Evolutionary conservation across 1,140 invertebrate genomes (phyloP).

Genomic region (Scaptomyza montana): DNA sequence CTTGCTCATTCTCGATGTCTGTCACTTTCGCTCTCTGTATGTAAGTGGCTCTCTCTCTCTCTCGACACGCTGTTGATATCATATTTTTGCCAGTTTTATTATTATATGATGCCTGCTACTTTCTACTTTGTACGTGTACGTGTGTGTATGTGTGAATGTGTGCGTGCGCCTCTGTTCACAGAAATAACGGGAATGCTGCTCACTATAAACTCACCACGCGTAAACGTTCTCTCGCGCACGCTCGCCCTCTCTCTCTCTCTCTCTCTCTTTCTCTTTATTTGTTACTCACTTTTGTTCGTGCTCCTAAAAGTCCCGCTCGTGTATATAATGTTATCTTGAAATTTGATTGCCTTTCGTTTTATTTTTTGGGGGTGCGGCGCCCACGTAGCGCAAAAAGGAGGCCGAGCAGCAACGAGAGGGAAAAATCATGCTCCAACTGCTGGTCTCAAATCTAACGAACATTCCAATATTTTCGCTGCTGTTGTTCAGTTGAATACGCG

Average conservation of each 20-base stretch:
- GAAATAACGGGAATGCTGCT: constrained; percentile 66
- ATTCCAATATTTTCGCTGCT: constrained; percentile 67
- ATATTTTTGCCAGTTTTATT: constrained; percentile 80
- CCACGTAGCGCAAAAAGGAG: constrained; percentile 66
- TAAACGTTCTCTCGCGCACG: constrained; percentile 32
- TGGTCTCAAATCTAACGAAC: constrained; percentile 26
- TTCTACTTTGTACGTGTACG: constrained; percentile 33
- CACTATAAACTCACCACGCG: constrained; percentile 47
- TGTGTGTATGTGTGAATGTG: constrained; percentile 1
- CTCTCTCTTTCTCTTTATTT: constrained; percentile 12
- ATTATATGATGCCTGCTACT: constrained; percentile 70
- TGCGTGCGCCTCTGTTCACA: constrained; percentile 31
- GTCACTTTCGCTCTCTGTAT: background rate
- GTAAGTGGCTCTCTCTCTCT: constrained; percentile 10
- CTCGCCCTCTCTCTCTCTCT: constrained; percentile 11
- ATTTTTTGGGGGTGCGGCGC: constrained; percentile 65
- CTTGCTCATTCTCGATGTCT: background rate
- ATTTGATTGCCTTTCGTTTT: constrained; percentile 67
- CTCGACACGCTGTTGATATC: constrained; percentile 77
- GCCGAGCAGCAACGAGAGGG: constrained; percentile 27
- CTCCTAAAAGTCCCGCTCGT: constrained; percentile 42
- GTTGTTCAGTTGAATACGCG: constrained; percentile 32
- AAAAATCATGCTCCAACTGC: constrained; percentile 40
- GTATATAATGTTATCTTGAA: constrained; percentile 74
- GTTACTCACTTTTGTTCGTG: background rate